Base-by-base conservation (phyloP, 2,888 invertebrate species). In the Exocentrus adspersus region DNA sequence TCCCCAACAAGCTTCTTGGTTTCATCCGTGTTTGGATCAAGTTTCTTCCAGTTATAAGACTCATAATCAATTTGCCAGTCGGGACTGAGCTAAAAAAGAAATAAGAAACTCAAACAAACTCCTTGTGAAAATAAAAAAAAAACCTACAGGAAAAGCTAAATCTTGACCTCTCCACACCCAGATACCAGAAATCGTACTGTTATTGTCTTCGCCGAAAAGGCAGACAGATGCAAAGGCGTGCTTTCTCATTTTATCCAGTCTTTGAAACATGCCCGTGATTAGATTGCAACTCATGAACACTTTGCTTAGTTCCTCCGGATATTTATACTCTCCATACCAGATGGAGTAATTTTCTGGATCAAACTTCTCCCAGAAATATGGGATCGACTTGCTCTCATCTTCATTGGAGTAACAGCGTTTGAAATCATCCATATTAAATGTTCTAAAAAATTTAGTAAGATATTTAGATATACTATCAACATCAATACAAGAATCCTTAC, bases 101-200 rank as follows among this genome's bases (percentile, higher is more conserved):
- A 30, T 14, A 9, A 4, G 20, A 7, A 17, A 19, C 68, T 74
- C n/a, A 9, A 37, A 69, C 28, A n/a, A 32, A 62, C 16, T 37
- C 24, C 10, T 37, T 14, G 10, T 16, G 5, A 14, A 19, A 12
- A 51, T 14, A 28, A n/a, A 46, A 43, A 1, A 46, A 32, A 43
- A 28, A 77, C 84, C 78, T 80, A 92, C 90, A 70, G 86, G 79
- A 79, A 99, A 99, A 74, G 92, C 98, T 60, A 99, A 89, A 17
- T 95, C 92, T 56, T 94, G 95, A 14, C 98, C 98, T 81, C 93
- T 91, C 98, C 98, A 99, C 73, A 98, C 90, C 98, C 98, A 99
- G 79, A 99, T 86, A 67, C 98, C 99, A 43, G 95, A 95, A 83
- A 99, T 98, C 78, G 90, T 88, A 81, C 92, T 95, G 85, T 97